Evolutionary conservation across 2,797 vertebrate genomes (phyloP).

Genomic region (Nothura maculosa): DNA sequence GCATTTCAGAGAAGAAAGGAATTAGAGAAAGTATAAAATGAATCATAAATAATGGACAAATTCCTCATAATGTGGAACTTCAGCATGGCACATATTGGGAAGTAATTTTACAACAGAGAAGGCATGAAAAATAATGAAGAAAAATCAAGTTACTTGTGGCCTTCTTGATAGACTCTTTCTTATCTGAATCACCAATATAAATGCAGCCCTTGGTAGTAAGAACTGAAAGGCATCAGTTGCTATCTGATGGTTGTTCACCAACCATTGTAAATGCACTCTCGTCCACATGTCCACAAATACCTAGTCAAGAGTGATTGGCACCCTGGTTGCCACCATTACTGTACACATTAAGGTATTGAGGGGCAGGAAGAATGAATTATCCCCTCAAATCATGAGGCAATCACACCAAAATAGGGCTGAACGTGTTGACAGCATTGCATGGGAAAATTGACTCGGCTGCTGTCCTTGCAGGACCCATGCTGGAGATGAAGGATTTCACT

Average conservation of each 20-base stretch:
- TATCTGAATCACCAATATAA: constrained; percentile 30
- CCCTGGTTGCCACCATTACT: constrained; percentile 54
- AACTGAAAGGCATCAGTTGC: constrained; percentile 31
- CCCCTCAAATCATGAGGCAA: constrained; percentile 62
- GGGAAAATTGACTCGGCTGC: constrained; percentile 52
- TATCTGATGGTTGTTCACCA: constrained; percentile 5
- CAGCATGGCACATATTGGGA: background rate
- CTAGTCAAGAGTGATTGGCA: constrained; percentile 63
- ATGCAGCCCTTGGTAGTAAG: background rate
- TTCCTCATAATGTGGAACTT: background rate
- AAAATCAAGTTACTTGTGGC: constrained; percentile 1
- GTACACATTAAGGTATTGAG: constrained; percentile 54
- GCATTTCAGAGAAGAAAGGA: background rate
- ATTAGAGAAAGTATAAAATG: background rate
- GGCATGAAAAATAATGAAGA: background rate
- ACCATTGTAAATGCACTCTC: constrained; percentile 46
- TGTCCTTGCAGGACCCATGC: constrained; percentile 6
- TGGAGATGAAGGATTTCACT: constrained; percentile 38
- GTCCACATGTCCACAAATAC: constrained; percentile 57
- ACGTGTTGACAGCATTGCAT: constrained; percentile 53
- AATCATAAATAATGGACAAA: background rate
- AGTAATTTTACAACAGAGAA: background rate
- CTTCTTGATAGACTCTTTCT: constrained; percentile 9
- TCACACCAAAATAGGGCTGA: constrained; percentile 46
- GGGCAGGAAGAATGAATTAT: constrained; percentile 57